A percentile compares a stretch with the other conserved stretches of the same genome.
Evolutionary conservation across 2,797 vertebrate species (phyloP).

Genomic region (Sitta carolinensis): DNA sequence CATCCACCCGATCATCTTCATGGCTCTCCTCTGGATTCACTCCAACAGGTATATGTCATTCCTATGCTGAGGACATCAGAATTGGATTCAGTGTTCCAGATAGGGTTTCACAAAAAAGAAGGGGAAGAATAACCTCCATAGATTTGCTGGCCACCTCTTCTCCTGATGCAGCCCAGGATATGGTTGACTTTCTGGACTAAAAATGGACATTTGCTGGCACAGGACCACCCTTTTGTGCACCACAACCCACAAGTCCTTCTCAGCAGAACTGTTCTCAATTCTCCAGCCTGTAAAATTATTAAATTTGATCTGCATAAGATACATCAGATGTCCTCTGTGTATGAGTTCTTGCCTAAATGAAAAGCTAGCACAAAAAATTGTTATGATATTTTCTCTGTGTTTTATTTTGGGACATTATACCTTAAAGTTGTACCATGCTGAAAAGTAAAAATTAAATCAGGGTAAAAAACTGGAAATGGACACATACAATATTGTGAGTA

Average conservation of each 20-base stretch:
- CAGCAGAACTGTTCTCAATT: neutral
- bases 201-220: neutral
- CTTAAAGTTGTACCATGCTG: neutral
- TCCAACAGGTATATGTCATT: neutral
- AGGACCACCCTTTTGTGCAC: neutral
- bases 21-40: neutral
- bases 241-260: neutral
- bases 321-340: fast-evolving
- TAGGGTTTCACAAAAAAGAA: neutral
- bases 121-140: neutral
- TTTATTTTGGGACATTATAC: neutral
- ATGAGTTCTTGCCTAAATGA: neutral
- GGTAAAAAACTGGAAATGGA: neutral
- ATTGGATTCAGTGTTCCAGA: neutral
- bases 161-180: neutral
- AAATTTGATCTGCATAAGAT: neutral
- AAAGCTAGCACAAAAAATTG: neutral
- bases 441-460: neutral
- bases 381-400: neutral
- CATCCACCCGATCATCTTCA: neutral
- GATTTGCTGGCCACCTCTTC: neutral
- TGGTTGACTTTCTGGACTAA: neutral
- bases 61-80: neutral
- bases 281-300: neutral
- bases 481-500: neutral